These are phyloP conservation scores for Sminthurides aquaticus DNA, from an alignment of 2,888 invertebrate species.

Conservation along the genomic window DNA sequence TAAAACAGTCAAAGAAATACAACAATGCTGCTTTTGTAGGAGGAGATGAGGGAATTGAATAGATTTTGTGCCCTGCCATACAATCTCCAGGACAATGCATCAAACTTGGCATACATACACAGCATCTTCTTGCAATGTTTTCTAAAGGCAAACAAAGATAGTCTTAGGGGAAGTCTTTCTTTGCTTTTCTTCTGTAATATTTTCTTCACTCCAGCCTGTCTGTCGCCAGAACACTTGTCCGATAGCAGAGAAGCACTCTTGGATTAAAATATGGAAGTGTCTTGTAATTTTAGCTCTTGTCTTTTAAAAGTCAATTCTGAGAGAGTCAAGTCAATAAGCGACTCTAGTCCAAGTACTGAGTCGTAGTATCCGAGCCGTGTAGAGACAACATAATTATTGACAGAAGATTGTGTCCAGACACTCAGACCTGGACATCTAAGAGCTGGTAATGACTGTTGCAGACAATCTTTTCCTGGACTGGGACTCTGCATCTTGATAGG, in stretches of 20 bases:
- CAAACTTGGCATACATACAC: too few relatives aligned
- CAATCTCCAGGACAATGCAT: too few relatives aligned
- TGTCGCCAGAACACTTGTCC: constrained; percentile 1
- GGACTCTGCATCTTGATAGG: neutral
- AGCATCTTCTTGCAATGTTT: too few relatives aligned
- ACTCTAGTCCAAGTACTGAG: too few relatives aligned
- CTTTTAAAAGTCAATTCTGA: too few relatives aligned
- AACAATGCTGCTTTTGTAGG: too few relatives aligned
- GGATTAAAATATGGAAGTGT: too few relatives aligned
- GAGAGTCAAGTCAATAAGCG: too few relatives aligned
- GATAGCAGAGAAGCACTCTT: too few relatives aligned
- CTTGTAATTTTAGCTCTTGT: too few relatives aligned
- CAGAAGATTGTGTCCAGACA: neutral
- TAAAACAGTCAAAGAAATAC: too few relatives aligned
- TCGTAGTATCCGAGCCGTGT: neutral
- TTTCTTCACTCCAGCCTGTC: neutral
- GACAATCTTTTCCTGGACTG: neutral
- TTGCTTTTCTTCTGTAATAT: neutral
- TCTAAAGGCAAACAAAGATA: too few relatives aligned
- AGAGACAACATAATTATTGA: neutral
- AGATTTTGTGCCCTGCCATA: neutral
- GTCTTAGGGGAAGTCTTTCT: neutral
- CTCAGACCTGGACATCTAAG: neutral
- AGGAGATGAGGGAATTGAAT: neutral
- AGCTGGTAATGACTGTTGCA: neutral